Evolutionary conservation across 2,113 vertebrate species (phyloP).

Genomic region (Sander vitreus): DNA sequence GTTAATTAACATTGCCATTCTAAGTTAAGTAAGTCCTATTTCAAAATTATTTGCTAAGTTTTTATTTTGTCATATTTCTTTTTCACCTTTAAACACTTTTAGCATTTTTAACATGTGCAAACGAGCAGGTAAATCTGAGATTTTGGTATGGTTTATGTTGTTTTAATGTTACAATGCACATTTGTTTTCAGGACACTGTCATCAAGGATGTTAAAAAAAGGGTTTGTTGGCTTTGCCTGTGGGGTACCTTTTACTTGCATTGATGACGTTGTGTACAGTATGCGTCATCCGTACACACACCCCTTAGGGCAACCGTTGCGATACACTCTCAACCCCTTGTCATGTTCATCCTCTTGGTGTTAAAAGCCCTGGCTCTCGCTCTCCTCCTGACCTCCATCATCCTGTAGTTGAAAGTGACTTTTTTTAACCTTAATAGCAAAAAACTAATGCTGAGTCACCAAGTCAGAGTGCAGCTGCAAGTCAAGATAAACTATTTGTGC

Average conservation of each 20-base stretch:
- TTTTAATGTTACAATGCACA: neutral
- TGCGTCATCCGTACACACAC: neutral
- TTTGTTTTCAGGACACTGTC: neutral
- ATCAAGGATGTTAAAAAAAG: neutral
- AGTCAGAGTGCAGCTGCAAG: constrained; percentile 26
- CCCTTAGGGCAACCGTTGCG: neutral
- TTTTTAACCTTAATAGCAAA: constrained; percentile 34
- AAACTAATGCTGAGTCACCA: constrained; percentile 40
- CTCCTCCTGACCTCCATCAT: neutral
- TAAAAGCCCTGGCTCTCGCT: constrained; percentile 7
- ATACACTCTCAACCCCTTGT: constrained; percentile 2
- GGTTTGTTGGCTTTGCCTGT: neutral
- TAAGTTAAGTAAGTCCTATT: neutral
- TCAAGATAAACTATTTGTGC: neutral
- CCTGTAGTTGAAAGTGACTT: constrained; percentile 22
- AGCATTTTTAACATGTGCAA: neutral
- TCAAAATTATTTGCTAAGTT: neutral
- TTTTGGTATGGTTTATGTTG: neutral
- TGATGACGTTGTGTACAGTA: neutral
- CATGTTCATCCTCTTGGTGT: neutral
- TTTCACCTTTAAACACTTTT: neutral
- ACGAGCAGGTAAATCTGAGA: neutral
- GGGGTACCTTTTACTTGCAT: neutral
- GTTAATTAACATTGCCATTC: neutral
- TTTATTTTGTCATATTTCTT: neutral